Evolutionary conservation across 2,888 invertebrate species (phyloP).

Genomic region (Microlaimidae sp.): DNA sequence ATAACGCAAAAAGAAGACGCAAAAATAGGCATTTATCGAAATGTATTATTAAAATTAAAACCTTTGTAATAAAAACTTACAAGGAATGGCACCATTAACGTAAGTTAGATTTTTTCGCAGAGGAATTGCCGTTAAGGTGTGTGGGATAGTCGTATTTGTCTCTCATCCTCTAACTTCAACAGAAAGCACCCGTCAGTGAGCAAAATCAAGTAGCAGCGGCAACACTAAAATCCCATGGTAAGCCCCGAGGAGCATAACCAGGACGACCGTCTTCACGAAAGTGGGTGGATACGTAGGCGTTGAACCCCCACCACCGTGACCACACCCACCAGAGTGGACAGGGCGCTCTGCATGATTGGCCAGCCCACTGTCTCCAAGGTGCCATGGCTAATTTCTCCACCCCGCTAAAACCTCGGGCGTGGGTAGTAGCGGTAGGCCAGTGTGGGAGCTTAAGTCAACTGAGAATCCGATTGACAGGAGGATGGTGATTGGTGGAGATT

Average conservation of each 20-base stretch:
- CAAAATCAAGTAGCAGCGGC: conserved; percentile 10
- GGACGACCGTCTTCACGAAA: conserved; percentile 13
- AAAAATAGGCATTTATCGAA: too few relatives aligned
- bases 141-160: too few relatives aligned
- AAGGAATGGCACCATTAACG: too few relatives aligned
- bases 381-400: background rate
- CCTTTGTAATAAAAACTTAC: too few relatives aligned
- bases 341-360: conserved; percentile 14
- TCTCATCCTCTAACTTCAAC: too few relatives aligned
- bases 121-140: too few relatives aligned
- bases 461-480: conserved; percentile 17
- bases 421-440: too few relatives aligned
- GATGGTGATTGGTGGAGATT: conserved; percentile 16
- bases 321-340: conserved; percentile 14
- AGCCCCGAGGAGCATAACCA: conserved; percentile 14
- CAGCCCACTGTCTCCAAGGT: conserved; percentile 12
- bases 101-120: too few relatives aligned
- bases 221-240: conserved; percentile 14
- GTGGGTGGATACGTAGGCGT: too few relatives aligned
- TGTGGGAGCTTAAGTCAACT: conserved; percentile 16
- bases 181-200: background rate
- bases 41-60: too few relatives aligned
- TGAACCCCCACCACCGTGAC: conserved; percentile 9
- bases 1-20: too few relatives aligned
- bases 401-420: background rate